Evolutionary conservation across 2,888 invertebrate species (phyloP).

Genomic region (Acheta domesticus): DNA sequence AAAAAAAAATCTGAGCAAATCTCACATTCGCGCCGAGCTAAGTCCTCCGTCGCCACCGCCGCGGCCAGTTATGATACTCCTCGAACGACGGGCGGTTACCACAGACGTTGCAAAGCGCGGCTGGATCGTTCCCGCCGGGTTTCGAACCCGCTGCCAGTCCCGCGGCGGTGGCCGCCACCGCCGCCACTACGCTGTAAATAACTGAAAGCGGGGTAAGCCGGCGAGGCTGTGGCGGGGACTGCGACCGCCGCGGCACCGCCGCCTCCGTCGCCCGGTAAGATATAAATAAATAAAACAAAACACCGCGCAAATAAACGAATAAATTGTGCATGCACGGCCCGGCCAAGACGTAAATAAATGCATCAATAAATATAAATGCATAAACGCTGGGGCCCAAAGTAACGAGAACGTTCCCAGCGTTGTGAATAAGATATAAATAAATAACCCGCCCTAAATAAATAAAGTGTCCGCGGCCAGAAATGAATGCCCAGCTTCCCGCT

Average conservation of each 20-base stretch:
- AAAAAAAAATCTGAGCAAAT: no score
- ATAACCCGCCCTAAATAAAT: slow-evolving; percentile 18
- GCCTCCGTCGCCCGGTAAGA: slow-evolving; percentile 1
- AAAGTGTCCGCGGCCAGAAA: slow-evolving; percentile 1
- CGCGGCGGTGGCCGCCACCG: not conserved
- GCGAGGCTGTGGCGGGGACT: not conserved
- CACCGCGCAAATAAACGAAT: slow-evolving; percentile 9
- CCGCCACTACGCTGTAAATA: not conserved
- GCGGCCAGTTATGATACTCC: no score
- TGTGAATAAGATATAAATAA: slow-evolving; percentile 11
- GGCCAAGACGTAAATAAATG: slow-evolving; percentile 1
- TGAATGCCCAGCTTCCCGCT: slow-evolving; percentile 18
- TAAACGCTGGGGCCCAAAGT: not conserved
- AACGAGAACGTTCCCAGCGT: slow-evolving; percentile 6
- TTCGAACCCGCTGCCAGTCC: no score
- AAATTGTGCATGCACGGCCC: not conserved
- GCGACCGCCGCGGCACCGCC: not conserved
- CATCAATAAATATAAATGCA: slow-evolving; percentile 18
- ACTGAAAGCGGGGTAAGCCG: not conserved
- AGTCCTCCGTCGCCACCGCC: no score
- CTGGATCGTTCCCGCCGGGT: no score
- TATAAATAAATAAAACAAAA: slow-evolving; percentile 9
- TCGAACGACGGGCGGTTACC: no score
- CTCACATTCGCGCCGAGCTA: no score
- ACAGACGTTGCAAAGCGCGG: no score